A percentile compares a stretch with the other conserved stretches of the same genome.
These are phyloP conservation scores for Bicyclus anynana DNA, from an alignment of 1,140 invertebrate species.

Conservation along the genomic window DNA sequence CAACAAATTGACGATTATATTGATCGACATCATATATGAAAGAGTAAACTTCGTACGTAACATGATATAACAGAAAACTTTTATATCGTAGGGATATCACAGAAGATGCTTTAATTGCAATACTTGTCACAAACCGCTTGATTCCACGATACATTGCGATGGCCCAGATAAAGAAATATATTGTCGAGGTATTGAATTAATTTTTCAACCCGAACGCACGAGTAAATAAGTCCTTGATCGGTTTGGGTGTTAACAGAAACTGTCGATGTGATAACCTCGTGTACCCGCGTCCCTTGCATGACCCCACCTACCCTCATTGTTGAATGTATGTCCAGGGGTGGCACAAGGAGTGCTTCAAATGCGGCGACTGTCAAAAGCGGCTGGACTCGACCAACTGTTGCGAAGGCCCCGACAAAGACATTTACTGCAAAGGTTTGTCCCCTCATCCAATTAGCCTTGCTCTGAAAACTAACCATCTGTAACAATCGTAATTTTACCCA, in stretches of 20 bases:
- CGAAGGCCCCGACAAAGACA: constrained; percentile 96
- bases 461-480: constrained; percentile 10
- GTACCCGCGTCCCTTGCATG: constrained; percentile 53
- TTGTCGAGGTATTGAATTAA: constrained; percentile 88
- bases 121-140: constrained; percentile 92
- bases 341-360: constrained; percentile 98
- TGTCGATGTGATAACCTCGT: constrained; percentile 56
- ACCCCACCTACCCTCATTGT: constrained; percentile 42
- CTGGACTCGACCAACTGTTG: constrained; percentile 97
- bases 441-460: constrained; percentile 73
- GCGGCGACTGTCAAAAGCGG: constrained; percentile 94
- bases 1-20: no score
- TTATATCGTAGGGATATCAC: constrained; percentile 87
- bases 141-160: constrained; percentile 95
- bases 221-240: constrained; percentile 3
- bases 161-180: constrained; percentile 95
- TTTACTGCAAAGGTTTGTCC: constrained; percentile 96
- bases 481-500: not conserved
- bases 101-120: constrained; percentile 94
- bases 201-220: constrained; percentile 19
- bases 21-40: no score
- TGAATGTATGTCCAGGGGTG: constrained; percentile 82
- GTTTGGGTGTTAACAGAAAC: constrained; percentile 47
- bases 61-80: constrained; percentile 20
- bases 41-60: constrained; percentile 10